A percentile compares a stretch with the other conserved stretches of the same genome.
phyloP scores from a whole-genome alignment of 2,888 invertebrate species.

The Perithous albicinctus region DNA sequence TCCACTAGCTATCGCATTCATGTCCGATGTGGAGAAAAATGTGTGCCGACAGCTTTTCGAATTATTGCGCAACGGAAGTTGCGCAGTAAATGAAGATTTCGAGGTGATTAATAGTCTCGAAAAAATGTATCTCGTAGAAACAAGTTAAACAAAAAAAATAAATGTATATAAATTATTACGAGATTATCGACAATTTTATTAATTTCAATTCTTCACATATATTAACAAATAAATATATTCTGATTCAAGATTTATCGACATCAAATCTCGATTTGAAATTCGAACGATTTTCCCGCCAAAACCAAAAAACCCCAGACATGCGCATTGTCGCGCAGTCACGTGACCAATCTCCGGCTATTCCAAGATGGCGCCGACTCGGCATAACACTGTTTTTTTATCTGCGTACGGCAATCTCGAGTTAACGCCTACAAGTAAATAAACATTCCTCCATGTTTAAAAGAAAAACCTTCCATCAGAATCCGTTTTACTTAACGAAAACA shows the following conservation, averaged over 20 bases:
- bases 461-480: slow-evolving; percentile 9
- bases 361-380: slow-evolving; percentile 72
- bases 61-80: slow-evolving; percentile 29
- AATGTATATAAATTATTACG: too few relatives aligned
- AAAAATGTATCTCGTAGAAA: slow-evolving; percentile 22
- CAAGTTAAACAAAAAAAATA: too few relatives aligned
- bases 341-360: not conserved
- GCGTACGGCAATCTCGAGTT: slow-evolving; percentile 29
- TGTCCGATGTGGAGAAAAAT: slow-evolving; percentile 71
- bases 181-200: too few relatives aligned
- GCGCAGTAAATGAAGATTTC: not conserved
- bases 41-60: slow-evolving; percentile 63
- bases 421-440: slow-evolving; percentile 15
- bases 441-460: slow-evolving; percentile 44
- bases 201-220: too few relatives aligned
- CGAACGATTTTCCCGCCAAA: not conserved
- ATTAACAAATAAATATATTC: too few relatives aligned
- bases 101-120: slow-evolving; percentile 30
- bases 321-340: not conserved
- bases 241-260: too few relatives aligned
- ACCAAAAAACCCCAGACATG: not conserved
- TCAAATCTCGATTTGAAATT: not conserved
- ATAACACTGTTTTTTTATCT: slow-evolving; percentile 66
- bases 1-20: slow-evolving; percentile 74
- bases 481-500: not conserved